A percentile compares a stretch with the other conserved stretches of the same genome.
phyloP scores from a whole-genome alignment of 2,888 invertebrate genomes.

The Thereva nobilitata region DNA sequence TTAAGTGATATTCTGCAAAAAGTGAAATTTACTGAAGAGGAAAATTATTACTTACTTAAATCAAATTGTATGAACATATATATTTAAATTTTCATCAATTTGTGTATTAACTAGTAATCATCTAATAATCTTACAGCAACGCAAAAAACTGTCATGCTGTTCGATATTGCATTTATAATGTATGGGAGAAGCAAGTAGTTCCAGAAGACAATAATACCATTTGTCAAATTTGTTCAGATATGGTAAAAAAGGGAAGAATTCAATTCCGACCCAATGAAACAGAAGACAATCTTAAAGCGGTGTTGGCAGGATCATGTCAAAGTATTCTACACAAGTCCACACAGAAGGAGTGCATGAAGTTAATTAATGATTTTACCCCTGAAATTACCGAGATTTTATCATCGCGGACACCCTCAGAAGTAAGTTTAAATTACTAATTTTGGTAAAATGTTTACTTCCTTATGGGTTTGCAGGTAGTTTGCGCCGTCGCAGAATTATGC shows the following conservation, averaged over 20 bases:
- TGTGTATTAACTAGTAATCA: too few species aligned
- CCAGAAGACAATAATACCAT: slow-evolving; percentile 77
- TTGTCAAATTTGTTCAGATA: slow-evolving; percentile 83
- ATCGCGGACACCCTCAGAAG: slow-evolving; percentile 87
- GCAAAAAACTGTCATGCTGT: slow-evolving; percentile 78
- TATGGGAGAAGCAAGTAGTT: slow-evolving; percentile 73
- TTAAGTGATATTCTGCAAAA: too few species aligned
- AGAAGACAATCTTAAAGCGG: slow-evolving; percentile 79
- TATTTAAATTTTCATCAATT: too few species aligned
- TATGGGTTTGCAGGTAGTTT: slow-evolving; percentile 64
- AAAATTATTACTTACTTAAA: too few species aligned
- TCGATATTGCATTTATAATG: slow-evolving; percentile 76
- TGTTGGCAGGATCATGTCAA: slow-evolving; percentile 86
- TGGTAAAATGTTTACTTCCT: not conserved
- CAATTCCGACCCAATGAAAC: slow-evolving; percentile 87
- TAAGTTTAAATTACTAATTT: slow-evolving; percentile 43
- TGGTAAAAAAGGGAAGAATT: slow-evolving; percentile 87
- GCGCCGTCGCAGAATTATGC: slow-evolving; percentile 85
- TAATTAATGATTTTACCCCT: slow-evolving; percentile 84
- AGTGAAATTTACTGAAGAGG: too few species aligned
- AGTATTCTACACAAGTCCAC: slow-evolving; percentile 76
- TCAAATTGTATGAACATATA: too few species aligned
- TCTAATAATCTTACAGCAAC: slow-evolving; percentile 62
- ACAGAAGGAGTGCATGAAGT: slow-evolving; percentile 73
- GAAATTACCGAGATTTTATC: slow-evolving; percentile 85